These are phyloP conservation scores for human (Homo sapiens) DNA, from an alignment of 2,113 vertebrate species.

Conservation along the genomic window GRCh38 chr7:88359001-88359500, in stretches of 20 bases:
- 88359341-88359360: not conserved
- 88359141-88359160: not conserved
- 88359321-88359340: not conserved
- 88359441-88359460: not conserved
- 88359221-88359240: not conserved
- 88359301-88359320: not conserved
- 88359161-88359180: not conserved
- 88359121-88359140: not conserved
- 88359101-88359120: not conserved
- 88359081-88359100: not conserved
- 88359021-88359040: constrained; percentile 6
- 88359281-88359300: not conserved
- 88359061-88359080: not conserved
- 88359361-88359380: not conserved
- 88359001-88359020: not conserved
- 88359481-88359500: not conserved
- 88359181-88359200: not conserved
- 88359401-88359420: not conserved
- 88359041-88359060: not conserved
- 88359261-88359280: not conserved
- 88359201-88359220: not conserved
- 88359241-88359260: not conserved
- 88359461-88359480: not conserved
- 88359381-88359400: not conserved
- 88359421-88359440: not conserved